phyloP scores from a whole-genome alignment of 1,140 invertebrate species.

The Geopemphigus sp. region DNA sequence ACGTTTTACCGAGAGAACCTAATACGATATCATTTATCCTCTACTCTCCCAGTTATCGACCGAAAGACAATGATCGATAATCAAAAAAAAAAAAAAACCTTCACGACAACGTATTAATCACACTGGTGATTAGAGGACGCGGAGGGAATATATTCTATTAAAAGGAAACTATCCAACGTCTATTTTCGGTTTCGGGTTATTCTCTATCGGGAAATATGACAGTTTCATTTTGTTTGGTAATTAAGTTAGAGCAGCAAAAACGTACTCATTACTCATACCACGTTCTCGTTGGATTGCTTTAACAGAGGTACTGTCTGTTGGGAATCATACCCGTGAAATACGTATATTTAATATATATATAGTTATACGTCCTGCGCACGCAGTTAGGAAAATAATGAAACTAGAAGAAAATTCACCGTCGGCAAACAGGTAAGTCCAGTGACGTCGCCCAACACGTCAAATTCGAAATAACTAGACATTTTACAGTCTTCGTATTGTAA shows the following conservation, averaged over 20 bases:
- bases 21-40: too few relatives aligned
- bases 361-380: neutral
- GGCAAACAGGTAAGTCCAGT: too few relatives aligned
- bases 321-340: neutral
- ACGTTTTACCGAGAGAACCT: too few relatives aligned
- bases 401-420: too few relatives aligned
- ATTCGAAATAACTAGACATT: too few relatives aligned
- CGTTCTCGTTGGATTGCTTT: neutral
- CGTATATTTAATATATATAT: too few relatives aligned
- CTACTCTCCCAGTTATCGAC: too few relatives aligned
- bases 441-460: too few relatives aligned
- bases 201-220: neutral
- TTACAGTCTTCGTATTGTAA: too few relatives aligned
- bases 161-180: neutral
- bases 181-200: neutral
- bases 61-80: neutral
- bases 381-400: neutral
- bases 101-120: neutral
- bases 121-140: neutral
- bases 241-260: neutral
- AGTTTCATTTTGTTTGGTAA: neutral
- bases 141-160: neutral
- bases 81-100: too few relatives aligned
- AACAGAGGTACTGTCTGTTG: neutral
- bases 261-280: too few relatives aligned